A percentile compares a stretch with the other conserved stretches of the same genome.
Evolutionary conservation across 2,888 invertebrate genomes (phyloP).

Genomic region (Xestia sexstrigata): DNA sequence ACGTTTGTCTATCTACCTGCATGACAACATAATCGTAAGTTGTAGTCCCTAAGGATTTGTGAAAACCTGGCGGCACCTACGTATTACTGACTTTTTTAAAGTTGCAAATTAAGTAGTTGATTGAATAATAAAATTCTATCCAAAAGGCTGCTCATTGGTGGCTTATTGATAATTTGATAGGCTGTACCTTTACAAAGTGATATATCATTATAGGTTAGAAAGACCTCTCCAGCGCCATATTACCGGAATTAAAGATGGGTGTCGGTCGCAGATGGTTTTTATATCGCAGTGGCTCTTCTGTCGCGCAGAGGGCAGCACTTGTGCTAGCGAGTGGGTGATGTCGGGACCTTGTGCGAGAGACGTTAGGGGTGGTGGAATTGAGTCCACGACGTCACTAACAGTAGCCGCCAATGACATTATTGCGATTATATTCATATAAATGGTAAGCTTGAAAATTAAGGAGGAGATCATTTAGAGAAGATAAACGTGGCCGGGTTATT

Average conservation of each 20-base stretch:
- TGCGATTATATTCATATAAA: neutral
- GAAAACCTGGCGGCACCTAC: neutral
- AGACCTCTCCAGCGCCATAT: neutral
- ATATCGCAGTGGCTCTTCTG: conserved; percentile 14
- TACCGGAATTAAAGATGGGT: conserved; percentile 25
- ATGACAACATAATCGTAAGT: neutral
- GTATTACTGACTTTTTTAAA: neutral
- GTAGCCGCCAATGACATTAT: neutral
- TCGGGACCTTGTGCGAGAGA: neutral
- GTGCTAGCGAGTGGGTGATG: conserved; percentile 15
- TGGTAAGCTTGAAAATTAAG: neutral
- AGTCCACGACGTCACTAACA: neutral
- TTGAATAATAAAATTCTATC: neutral
- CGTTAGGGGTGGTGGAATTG: neutral
- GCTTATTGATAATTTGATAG: neutral
- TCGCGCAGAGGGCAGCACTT: conserved; percentile 16
- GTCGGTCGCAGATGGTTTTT: conserved; percentile 43
- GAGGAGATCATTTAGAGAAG: neutral
- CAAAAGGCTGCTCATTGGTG: too few relatives aligned
- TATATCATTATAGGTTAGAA: neutral
- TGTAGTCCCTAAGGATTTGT: neutral
- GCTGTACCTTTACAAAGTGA: neutral
- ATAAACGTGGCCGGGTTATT: neutral
- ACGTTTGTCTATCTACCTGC: neutral
- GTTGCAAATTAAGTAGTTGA: neutral